phyloP scores from a whole-genome alignment of 1,140 invertebrate genomes.

The Thaumetopoea pityocampa region DNA sequence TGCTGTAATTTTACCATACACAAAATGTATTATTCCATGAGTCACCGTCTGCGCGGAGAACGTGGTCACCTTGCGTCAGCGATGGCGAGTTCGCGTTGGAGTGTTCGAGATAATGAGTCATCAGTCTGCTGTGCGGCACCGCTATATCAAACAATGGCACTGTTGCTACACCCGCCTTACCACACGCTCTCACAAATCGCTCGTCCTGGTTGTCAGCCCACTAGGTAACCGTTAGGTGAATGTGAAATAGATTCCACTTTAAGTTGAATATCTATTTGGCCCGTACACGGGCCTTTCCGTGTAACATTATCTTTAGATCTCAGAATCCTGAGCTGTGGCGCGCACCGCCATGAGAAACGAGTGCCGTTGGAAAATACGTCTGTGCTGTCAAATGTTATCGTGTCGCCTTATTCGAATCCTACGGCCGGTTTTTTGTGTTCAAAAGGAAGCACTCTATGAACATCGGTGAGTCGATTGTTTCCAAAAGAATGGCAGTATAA shows the following conservation, averaged over 20 bases:
- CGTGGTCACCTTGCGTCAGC: slow-evolving; percentile 31
- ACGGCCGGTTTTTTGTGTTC: background rate
- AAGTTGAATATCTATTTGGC: slow-evolving; percentile 19
- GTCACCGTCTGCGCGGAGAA: slow-evolving; percentile 58
- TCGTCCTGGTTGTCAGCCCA: slow-evolving; percentile 66
- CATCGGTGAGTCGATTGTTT: slow-evolving; percentile 24
- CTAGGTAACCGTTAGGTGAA: slow-evolving; percentile 65
- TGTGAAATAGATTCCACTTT: slow-evolving; percentile 42
- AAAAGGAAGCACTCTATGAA: slow-evolving; percentile 1
- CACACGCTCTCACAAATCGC: slow-evolving; percentile 29
- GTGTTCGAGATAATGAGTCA: slow-evolving; percentile 23
- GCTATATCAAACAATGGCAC: too few species aligned
- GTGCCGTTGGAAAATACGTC: slow-evolving; percentile 1
- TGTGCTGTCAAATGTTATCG: background rate
- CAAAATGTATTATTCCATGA: slow-evolving; percentile 72
- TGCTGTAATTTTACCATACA: slow-evolving; percentile 58
- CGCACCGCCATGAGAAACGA: slow-evolving; percentile 13
- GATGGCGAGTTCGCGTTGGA: slow-evolving; percentile 29
- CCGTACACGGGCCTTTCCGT: slow-evolving; percentile 33
- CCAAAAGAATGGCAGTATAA: slow-evolving; percentile 16
- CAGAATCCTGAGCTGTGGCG: slow-evolving; percentile 27
- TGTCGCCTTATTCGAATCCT: slow-evolving; percentile 1
- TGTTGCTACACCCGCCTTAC: slow-evolving; percentile 26
- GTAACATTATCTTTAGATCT: slow-evolving; percentile 51
- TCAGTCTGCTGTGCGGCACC: slow-evolving; percentile 13